phyloP scores from a whole-genome alignment of 2,113 vertebrate species.

The Oryzias curvinotus region DNA sequence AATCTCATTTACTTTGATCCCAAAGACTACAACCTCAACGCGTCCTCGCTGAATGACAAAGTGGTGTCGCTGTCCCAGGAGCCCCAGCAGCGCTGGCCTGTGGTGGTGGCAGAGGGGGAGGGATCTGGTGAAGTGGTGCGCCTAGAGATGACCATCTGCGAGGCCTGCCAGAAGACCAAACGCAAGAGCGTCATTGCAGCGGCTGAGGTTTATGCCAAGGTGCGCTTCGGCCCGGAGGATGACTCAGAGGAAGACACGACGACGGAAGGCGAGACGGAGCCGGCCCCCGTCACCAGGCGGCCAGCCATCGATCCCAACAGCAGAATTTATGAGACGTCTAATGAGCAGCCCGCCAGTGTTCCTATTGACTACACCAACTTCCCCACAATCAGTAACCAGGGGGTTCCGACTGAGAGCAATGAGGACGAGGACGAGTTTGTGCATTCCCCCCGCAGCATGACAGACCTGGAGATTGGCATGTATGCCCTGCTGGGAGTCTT shows the following conservation, averaged over 20 bases:
- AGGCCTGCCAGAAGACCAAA: slow-evolving; percentile 96
- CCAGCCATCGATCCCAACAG: slow-evolving; percentile 77
- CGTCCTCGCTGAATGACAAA: slow-evolving; percentile 86
- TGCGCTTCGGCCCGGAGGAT: slow-evolving; percentile 85
- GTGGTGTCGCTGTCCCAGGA: slow-evolving; percentile 88
- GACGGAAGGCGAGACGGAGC: slow-evolving; percentile 63
- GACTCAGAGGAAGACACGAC: slow-evolving; percentile 83
- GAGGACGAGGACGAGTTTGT: slow-evolving; percentile 79
- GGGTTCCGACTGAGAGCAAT: slow-evolving; percentile 70
- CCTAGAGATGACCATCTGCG: slow-evolving; percentile 89
- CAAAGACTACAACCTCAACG: slow-evolving; percentile 93
- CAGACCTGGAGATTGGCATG: slow-evolving; percentile 98
- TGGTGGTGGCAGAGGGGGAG: slow-evolving; percentile 88
- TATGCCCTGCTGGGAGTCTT: slow-evolving; percentile 95
- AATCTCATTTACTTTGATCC: slow-evolving; percentile 90
- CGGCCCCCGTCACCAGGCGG: slow-evolving; percentile 73
- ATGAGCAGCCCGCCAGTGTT: slow-evolving; percentile 78
- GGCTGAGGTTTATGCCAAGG: slow-evolving; percentile 81
- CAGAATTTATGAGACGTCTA: slow-evolving; percentile 70
- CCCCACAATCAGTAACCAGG: slow-evolving; percentile 84
- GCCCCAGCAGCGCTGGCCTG: slow-evolving; percentile 82
- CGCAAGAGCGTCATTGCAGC: slow-evolving; percentile 91
- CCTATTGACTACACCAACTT: slow-evolving; percentile 86
- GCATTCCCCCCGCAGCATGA: slow-evolving; percentile 88
- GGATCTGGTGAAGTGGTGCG: slow-evolving; percentile 85